Evolutionary conservation across 1,140 invertebrate species (phyloP).

Genomic region (Sogatella furcifera): DNA sequence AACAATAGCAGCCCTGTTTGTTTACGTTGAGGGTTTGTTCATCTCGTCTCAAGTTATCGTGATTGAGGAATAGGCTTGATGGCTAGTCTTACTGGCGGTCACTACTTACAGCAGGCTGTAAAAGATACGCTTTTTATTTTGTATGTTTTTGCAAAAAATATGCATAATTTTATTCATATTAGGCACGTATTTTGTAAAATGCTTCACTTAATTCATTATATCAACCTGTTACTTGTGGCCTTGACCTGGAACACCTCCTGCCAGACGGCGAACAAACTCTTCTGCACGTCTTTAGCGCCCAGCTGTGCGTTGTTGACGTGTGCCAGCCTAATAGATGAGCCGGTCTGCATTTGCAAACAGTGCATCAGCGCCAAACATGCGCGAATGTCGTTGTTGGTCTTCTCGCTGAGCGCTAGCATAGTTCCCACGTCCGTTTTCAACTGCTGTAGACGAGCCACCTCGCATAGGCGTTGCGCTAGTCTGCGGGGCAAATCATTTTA

Average conservation of each 20-base stretch:
- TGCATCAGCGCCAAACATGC: slow-evolving; percentile 79
- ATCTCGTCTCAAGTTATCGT: no score
- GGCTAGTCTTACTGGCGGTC: no score
- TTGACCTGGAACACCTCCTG: slow-evolving; percentile 66
- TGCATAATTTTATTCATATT: no score
- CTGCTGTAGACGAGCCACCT: slow-evolving; percentile 55
- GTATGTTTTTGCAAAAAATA: no score
- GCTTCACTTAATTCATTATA: no score
- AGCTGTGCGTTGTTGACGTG: slow-evolving; percentile 53
- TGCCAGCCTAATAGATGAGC: slow-evolving; percentile 25
- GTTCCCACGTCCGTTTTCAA: slow-evolving; percentile 59
- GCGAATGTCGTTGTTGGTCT: slow-evolving; percentile 76
- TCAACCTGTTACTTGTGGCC: not conserved
- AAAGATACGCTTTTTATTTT: no score
- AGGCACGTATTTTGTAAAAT: no score
- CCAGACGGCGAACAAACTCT: slow-evolving; percentile 77
- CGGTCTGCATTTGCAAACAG: slow-evolving; percentile 43
- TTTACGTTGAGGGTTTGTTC: no score
- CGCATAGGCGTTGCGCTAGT: slow-evolving; percentile 50
- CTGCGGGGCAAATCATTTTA: slow-evolving; percentile 28
- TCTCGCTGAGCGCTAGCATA: slow-evolving; percentile 64
- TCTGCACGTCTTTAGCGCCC: slow-evolving; percentile 77
- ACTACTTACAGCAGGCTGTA: no score
- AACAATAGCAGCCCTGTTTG: no score
- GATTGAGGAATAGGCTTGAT: no score